Percentiles rank a stretch among this genome's conserved stretches.
Evolutionary conservation across 2,113 vertebrate species (phyloP).

Genomic region (Gnathonemus longibarbis): DNA sequence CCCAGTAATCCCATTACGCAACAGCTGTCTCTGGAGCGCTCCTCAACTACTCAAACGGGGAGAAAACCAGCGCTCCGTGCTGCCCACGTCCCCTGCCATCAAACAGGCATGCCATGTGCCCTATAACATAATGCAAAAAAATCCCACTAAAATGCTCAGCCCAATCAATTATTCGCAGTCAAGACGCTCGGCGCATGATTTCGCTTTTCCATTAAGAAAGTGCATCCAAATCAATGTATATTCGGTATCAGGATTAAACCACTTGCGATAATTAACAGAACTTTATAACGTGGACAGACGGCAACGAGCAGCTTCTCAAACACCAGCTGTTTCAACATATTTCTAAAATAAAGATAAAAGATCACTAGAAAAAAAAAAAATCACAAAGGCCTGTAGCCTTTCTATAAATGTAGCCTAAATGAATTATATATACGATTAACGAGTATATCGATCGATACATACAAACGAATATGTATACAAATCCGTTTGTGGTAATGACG

Average conservation of each 20-base stretch:
- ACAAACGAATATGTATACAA: neutral
- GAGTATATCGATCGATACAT: neutral
- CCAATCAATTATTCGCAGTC: neutral
- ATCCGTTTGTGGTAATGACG: neutral
- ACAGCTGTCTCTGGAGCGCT: slow-evolving; percentile 14
- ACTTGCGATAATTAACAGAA: neutral
- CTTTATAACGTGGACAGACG: neutral
- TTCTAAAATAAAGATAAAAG: neutral
- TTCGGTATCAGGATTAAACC: neutral
- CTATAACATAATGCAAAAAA: neutral
- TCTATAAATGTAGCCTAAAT: neutral
- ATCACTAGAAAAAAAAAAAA: neutral
- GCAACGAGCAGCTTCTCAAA: neutral
- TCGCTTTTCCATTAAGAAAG: neutral
- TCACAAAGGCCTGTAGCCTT: neutral
- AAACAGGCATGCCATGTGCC: neutral
- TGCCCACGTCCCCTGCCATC: neutral
- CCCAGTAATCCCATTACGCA: slow-evolving; percentile 22
- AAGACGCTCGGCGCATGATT: neutral
- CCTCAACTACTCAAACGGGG: neutral
- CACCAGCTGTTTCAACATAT: neutral
- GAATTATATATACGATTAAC: neutral
- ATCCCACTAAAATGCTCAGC: neutral
- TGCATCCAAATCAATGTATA: neutral
- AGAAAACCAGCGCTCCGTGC: neutral